phyloP scores from a whole-genome alignment of 2,888 invertebrate species.

The Disparrhopalites patrizii region DNA sequence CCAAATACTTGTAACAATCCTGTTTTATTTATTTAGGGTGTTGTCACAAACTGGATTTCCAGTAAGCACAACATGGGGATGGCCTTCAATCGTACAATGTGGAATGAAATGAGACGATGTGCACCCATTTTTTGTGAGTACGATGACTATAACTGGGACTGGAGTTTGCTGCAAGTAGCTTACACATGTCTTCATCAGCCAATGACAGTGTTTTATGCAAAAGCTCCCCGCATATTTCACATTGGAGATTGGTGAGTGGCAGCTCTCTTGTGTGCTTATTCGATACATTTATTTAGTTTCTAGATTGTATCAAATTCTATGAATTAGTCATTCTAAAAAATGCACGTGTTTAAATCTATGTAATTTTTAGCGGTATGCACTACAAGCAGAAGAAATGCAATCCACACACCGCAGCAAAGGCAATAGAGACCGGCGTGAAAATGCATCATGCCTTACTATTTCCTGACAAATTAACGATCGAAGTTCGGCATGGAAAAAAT shows the following conservation, averaged over 20 bases:
- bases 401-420: constrained; percentile 60
- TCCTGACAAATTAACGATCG: constrained; percentile 53
- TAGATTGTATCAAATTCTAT: no score
- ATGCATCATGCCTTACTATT: constrained; percentile 53
- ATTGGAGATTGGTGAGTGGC: constrained; percentile 95
- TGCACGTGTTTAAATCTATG: constrained; percentile 14
- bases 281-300: background rate
- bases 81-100: constrained; percentile 84
- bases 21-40: constrained; percentile 73
- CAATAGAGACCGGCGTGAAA: constrained; percentile 51
- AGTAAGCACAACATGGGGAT: constrained; percentile 99
- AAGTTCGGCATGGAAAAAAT: constrained; percentile 61
- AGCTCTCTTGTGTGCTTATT: no score
- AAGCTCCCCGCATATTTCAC: constrained; percentile 93
- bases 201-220: constrained; percentile 69
- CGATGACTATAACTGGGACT: constrained; percentile 99
- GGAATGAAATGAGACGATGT: constrained; percentile 76
- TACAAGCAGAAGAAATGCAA: constrained; percentile 90
- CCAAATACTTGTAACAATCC: no score
- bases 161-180: constrained; percentile 88
- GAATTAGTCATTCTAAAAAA: no score
- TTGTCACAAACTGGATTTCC: constrained; percentile 90
- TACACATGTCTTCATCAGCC: constrained; percentile 69
- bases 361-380: constrained; percentile 77
- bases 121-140: constrained; percentile 86